Percentiles rank a stretch among this genome's conserved stretches.
Conservation (phyloP, 2,888 invertebrate genomes). For the Tenodera sinensis region DNA sequence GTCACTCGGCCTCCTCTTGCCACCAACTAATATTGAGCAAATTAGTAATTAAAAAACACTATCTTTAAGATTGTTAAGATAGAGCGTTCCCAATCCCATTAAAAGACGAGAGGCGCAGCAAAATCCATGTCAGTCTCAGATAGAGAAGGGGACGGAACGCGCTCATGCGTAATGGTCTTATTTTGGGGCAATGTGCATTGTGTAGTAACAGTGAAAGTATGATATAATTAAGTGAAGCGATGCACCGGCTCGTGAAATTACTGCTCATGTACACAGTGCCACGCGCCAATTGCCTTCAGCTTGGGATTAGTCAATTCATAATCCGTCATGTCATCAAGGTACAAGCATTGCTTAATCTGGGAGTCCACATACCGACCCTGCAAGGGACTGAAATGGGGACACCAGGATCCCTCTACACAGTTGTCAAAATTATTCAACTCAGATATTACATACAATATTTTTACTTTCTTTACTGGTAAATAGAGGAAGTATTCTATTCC, state of each 20-base stretch:
- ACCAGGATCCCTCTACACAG: no score
- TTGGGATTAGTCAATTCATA: background rate
- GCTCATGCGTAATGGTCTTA: background rate
- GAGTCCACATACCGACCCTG: background rate
- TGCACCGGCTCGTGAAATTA: background rate
- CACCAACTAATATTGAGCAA: no score
- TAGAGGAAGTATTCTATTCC: no score
- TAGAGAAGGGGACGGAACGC: background rate
- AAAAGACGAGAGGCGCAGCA: no score
- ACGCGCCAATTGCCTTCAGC: background rate
- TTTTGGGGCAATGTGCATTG: background rate
- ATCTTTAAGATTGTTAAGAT: no score
- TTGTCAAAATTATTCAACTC: no score
- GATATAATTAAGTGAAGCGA: background rate
- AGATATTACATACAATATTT: no score
- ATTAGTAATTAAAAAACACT: no score
- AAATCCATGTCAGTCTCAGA: background rate
- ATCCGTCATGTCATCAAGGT: background rate
- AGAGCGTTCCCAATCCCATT: rapidly evolving
- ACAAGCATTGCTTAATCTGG: background rate
- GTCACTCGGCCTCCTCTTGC: no score
- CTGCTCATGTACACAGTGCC: background rate
- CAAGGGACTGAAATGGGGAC: background rate
- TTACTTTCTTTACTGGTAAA: no score
- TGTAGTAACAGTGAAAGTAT: background rate